Base-by-base conservation (phyloP, 2,888 invertebrate species). In the Eucriotettix oculatus region DNA sequence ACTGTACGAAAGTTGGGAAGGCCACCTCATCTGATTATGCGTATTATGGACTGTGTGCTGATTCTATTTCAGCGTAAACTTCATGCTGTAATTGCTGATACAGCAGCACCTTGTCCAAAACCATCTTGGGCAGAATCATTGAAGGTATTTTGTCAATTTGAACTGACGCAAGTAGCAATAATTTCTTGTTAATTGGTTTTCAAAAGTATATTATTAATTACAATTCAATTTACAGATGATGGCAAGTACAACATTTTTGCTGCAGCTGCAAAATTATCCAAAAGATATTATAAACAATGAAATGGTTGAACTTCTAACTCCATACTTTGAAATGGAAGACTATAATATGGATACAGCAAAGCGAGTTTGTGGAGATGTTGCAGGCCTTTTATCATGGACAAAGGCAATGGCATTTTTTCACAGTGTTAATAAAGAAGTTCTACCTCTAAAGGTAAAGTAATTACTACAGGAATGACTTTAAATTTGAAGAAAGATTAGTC, bases 261-360 rank as follows among this genome's bases (percentile, higher is more conserved):
- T 92, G 9, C 92, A 92, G 71, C 77, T 97, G 16, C 91, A 95
- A 77, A 93, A 92, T 70, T 97, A 95, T 72, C 94, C 95, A 0
- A 93, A 95, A 75, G 96, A 96, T 70, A 90, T 91, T 10, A 96
- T 97, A 63, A 97, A 95, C 72, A 94, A 92, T 69, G 97, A 97
- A 76, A 95, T 96, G 85, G 91, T 97, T 10, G 97, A 97, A 71
- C 79, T 96, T 62, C 74, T 97, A 59, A 80, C 85, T 65, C 94
- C 95, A 0, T 97, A 95, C 73, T 91, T 94, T 68, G 85, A 86
- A 71, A 92, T 93, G 92, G 95, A 95, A 68, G 96, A 97, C 73
- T 97, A 96, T 72, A 93, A 91, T 70, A 90, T 96, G 89, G 96
- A 97, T 69, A 94, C 89, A 59, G 97, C 97, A 0, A 87, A 92